Evolutionary conservation across 30 jellyfish, hydroid and myxozoan genomes (phyloP), one percentile per base, ranked within the genome.

Genomic region (Phacellophora camtschatica): DNA sequence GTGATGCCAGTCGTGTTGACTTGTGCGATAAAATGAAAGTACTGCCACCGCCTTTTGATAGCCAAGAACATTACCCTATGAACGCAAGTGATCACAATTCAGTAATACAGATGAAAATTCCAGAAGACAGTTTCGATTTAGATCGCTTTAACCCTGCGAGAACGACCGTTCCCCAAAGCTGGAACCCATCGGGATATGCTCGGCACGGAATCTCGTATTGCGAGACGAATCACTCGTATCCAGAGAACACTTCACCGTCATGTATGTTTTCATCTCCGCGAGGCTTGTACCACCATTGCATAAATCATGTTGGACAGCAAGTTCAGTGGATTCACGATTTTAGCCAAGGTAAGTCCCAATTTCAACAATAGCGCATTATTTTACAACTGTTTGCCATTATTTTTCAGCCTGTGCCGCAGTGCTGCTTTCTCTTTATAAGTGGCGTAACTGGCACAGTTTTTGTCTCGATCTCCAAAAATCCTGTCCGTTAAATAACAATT

Each of bases 301-400:
- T 68, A 23, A 78, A 63, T 36, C 74, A 78, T 28, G 54, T 75
- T 7, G 71, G 82, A 33, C 24, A 50, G 43, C 90, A 71, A 71
- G 2, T 46, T 23, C 57, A 78, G 45, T 78, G 90, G 90, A 51
- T 78, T 22, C 90, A 67, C 50, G 90, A 64, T 20, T 69, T 76
- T 39, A 54, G 57, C 46, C 90, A 78, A 78, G 90, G 90, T 78
- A 48, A 33, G 90, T n/a, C n/a, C n/a, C n/a, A n/a, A n/a, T n/a
- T n/a, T n/a, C n/a, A n/a, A n/a, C n/a, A n/a, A n/a, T n/a, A n/a
- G n/a, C n/a, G n/a, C n/a, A n/a, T n/a, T n/a, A n/a, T n/a, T n/a
- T n/a, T n/a, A n/a, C n/a, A n/a, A n/a, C n/a, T n/a, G n/a, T n/a
- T n/a, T n/a, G n/a, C n/a, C n/a, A n/a, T n/a, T n/a, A n/a, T n/a